Percentiles rank a stretch among this genome's conserved stretches.
phyloP scores from a whole-genome alignment of 2,113 vertebrate genomes.

The Eudyptes chrysolophus region DNA sequence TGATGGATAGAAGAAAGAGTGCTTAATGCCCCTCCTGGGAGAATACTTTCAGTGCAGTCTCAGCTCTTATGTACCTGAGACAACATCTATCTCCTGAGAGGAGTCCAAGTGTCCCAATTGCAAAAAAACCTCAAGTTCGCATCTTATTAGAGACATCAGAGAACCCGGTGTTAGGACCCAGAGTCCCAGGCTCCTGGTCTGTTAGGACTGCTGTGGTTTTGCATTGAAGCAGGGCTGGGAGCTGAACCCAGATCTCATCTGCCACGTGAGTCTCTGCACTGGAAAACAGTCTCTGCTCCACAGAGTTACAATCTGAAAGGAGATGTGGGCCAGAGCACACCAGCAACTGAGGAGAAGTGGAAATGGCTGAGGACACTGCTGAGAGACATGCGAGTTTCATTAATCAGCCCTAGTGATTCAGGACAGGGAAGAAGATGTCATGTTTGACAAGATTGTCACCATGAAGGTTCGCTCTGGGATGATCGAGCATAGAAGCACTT shows the following conservation, averaged over 20 bases:
- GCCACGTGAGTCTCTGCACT: not conserved
- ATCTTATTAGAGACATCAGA: not conserved
- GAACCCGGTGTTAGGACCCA: not conserved
- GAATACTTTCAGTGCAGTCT: not conserved
- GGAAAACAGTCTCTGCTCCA: not conserved
- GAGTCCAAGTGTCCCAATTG: not conserved
- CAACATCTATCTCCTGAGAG: not conserved
- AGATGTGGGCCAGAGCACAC: not conserved
- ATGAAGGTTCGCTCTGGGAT: not conserved
- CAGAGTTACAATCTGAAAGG: not conserved
- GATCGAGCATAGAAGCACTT: not conserved
- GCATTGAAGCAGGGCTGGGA: not conserved
- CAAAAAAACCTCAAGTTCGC: not conserved
- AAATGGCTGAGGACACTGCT: not conserved
- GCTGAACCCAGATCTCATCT: not conserved
- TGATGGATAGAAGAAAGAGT: not conserved
- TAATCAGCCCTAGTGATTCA: not conserved
- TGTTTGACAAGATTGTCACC: not conserved
- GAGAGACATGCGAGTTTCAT: not conserved
- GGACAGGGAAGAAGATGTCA: not conserved
- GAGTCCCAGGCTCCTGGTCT: not conserved
- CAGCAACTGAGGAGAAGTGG: not conserved
- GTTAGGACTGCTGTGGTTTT: not conserved
- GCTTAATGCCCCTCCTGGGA: not conserved
- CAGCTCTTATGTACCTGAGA: not conserved